These are phyloP conservation scores for Pholis gunnellus DNA, from an alignment of 2,113 vertebrate genomes.

Conservation along the genomic window DNA sequence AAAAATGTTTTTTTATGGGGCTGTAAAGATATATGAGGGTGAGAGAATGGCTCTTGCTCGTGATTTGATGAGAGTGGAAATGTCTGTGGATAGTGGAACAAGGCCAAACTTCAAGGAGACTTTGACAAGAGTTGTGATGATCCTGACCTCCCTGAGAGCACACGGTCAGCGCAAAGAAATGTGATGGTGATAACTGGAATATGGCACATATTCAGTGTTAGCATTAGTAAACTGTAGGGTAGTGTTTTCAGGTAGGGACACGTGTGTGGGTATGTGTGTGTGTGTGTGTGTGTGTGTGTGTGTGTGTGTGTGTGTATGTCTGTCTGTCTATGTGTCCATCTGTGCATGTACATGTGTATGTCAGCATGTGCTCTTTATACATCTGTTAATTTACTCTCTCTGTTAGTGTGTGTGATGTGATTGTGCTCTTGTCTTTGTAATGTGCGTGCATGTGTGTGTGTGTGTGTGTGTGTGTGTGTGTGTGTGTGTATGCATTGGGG, in stretches of 20 bases:
- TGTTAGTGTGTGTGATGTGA: constrained; percentile 33
- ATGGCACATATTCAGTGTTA: not conserved
- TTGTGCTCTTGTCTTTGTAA: constrained; percentile 30
- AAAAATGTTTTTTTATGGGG: not conserved
- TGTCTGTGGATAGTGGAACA: not conserved
- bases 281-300: constrained; percentile 35
- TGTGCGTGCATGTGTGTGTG: constrained; percentile 16
- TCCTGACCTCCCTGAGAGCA: not conserved
- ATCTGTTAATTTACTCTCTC: constrained; percentile 56
- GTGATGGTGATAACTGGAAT: not conserved
- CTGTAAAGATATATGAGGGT: not conserved
- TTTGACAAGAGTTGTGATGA: not conserved
- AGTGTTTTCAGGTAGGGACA: constrained; percentile 12
- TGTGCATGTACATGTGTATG: constrained; percentile 54
- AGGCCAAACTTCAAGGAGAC: not conserved
- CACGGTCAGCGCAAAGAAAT: not conserved
- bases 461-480: constrained; percentile 24
- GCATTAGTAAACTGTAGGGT: not conserved
- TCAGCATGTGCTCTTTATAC: constrained; percentile 66
- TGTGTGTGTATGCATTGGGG: constrained; percentile 48
- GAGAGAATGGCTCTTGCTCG: not conserved
- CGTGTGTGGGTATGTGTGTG: constrained; percentile 32
- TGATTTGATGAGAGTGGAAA: not conserved
- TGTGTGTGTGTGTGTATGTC: constrained; percentile 35
- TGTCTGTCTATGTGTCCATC: constrained; percentile 40